Percentiles rank a stretch among this genome's conserved stretches.
These are phyloP conservation scores for Sebastes schlegelii DNA, from an alignment of 2,113 vertebrate species.

Conservation along the genomic window DNA sequence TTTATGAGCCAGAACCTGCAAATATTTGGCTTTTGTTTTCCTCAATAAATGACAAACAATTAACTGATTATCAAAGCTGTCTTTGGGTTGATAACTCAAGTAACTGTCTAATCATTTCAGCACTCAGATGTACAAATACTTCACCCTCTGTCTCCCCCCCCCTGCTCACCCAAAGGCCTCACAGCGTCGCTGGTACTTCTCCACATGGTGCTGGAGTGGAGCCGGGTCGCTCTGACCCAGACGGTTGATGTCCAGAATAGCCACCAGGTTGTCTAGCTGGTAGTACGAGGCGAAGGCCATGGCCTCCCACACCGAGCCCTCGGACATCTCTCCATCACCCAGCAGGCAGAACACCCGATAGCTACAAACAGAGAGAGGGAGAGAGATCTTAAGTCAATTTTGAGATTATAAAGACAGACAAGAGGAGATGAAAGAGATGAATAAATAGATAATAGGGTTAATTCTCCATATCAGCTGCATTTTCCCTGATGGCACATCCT, in stretches of 20 bases:
- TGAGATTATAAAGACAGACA: neutral
- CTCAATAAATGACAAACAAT: neutral
- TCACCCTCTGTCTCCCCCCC: neutral
- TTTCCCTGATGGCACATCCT: slow-evolving; percentile 7
- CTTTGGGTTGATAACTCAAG: neutral
- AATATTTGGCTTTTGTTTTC: neutral
- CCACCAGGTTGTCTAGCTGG: slow-evolving; percentile 94
- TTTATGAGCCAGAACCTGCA: no score
- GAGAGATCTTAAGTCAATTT: neutral
- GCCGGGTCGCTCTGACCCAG: slow-evolving; percentile 95
- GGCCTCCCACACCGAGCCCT: slow-evolving; percentile 96
- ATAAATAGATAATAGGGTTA: neutral
- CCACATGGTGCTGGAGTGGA: slow-evolving; percentile 93
- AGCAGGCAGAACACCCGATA: slow-evolving; percentile 93
- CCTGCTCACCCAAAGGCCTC: slow-evolving; percentile 89
- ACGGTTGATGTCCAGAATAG: slow-evolving; percentile 95
- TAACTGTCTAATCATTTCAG: neutral
- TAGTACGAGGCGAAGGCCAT: slow-evolving; percentile 96
- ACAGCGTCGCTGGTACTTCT: slow-evolving; percentile 93
- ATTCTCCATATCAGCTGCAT: slow-evolving; percentile 25
- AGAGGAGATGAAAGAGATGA: neutral
- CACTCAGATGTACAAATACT: neutral
- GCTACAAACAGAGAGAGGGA: slow-evolving; percentile 65
- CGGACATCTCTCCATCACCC: slow-evolving; percentile 94
- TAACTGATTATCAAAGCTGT: neutral